These are phyloP conservation scores for Crepidodera aurea DNA, from an alignment of 2,888 invertebrate genomes.

Conservation along the genomic window DNA sequence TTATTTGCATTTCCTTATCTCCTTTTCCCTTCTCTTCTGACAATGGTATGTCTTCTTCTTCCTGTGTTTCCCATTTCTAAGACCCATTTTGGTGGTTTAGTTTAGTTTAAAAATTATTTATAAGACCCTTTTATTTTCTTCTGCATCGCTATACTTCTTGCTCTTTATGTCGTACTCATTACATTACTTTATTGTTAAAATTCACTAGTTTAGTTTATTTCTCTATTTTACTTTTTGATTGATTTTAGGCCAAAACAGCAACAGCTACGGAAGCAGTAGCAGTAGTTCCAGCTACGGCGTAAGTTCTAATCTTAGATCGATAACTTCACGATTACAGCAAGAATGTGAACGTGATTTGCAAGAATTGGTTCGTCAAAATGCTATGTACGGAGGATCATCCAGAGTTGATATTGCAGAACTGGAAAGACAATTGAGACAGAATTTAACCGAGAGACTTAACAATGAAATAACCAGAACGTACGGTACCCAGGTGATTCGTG, in stretches of 20 bases:
- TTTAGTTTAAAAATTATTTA: no score
- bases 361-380: conserved; percentile 45
- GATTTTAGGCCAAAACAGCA: neutral
- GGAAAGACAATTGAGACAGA: conserved; percentile 55
- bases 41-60: no score
- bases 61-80: no score
- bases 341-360: conserved; percentile 53
- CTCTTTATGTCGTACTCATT: no score
- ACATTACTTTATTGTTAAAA: no score
- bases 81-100: no score
- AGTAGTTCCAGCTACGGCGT: conserved; percentile 33
- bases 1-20: no score
- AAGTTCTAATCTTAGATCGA: conserved; percentile 41
- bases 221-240: no score
- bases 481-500: conserved; percentile 48
- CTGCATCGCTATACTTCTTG: no score
- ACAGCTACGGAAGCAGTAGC: conserved; percentile 22
- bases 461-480: conserved; percentile 49
- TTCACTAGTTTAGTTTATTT: no score
- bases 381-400: conserved; percentile 39
- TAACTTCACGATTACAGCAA: conserved; percentile 52
- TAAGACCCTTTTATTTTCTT: no score
- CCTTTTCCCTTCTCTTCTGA: no score
- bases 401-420: conserved; percentile 46
- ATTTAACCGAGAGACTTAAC: conserved; percentile 54